A percentile compares a stretch with the other conserved stretches of the same genome.
Conservation (phyloP, 2,797 vertebrate species). For the Peromyscus nudipes region DNA sequence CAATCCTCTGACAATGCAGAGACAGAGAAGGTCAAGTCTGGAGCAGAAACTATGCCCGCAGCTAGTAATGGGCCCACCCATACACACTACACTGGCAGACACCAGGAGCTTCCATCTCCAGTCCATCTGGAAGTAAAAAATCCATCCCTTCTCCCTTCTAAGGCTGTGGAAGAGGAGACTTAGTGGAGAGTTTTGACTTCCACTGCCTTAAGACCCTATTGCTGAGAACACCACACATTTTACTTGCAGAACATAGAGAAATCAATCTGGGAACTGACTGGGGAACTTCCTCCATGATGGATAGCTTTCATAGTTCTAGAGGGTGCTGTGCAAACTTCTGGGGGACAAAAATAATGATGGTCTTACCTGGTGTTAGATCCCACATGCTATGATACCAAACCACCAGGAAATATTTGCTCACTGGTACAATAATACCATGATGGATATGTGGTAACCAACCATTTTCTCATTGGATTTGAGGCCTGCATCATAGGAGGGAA, state of each 20-base stretch:
- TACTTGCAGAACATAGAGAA: background rate
- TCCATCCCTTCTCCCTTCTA: background rate
- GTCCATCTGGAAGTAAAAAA: background rate
- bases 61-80: background rate
- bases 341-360: background rate
- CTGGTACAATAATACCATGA: background rate
- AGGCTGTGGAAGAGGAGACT: background rate
- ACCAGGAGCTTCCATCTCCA: background rate
- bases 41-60: background rate
- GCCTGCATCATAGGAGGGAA: background rate
- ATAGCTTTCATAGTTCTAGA: background rate
- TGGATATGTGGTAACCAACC: background rate
- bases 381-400: background rate
- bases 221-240: background rate
- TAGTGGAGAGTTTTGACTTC: background rate
- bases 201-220: background rate
- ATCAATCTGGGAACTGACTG: background rate
- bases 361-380: background rate
- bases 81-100: background rate
- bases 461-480: background rate
- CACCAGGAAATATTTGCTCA: background rate
- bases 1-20: background rate
- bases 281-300: background rate
- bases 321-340: background rate
- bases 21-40: background rate